These are phyloP conservation scores for Ascidia mentula DNA, from an alignment of 23 tunicate genomes.

Conservation along the genomic window DNA sequence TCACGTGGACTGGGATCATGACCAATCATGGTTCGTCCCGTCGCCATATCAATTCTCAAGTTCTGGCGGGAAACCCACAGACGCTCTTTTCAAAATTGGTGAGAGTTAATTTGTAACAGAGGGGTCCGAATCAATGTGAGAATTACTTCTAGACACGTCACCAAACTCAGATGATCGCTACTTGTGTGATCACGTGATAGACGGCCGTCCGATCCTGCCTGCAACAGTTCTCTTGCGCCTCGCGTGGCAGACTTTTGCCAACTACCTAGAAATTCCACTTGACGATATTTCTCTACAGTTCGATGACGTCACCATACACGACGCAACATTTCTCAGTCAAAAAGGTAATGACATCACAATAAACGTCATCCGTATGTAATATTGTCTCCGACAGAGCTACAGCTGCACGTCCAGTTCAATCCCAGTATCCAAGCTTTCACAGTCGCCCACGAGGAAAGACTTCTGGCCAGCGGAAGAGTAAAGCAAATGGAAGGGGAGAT, in stretches of 20 bases:
- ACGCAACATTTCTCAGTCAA: background rate
- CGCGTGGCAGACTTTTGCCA: slow-evolving; percentile 29
- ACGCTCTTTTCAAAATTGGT: background rate
- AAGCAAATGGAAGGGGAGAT: background rate
- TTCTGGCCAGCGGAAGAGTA: background rate
- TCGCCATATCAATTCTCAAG: background rate
- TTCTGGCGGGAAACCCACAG: background rate
- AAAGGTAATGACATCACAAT: background rate
- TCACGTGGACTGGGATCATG: slow-evolving; percentile 31
- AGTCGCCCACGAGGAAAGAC: background rate
- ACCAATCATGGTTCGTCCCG: slow-evolving; percentile 17
- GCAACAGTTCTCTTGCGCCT: slow-evolving; percentile 14
- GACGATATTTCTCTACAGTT: slow-evolving; percentile 17
- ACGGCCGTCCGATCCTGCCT: slow-evolving; percentile 23
- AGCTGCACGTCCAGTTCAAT: background rate
- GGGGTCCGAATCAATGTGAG: no score
- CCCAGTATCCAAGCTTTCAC: background rate
- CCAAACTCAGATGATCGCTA: slow-evolving; percentile 2
- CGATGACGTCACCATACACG: slow-evolving; percentile 20
- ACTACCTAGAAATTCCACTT: slow-evolving; percentile 1
- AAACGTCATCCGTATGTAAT: background rate
- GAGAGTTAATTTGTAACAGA: background rate
- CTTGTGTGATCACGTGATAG: slow-evolving; percentile 27
- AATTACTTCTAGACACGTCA: background rate
- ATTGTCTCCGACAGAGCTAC: background rate